Evolutionary conservation across 2,797 vertebrate species (phyloP).

Genomic region (Eulemur mongoz): DNA sequence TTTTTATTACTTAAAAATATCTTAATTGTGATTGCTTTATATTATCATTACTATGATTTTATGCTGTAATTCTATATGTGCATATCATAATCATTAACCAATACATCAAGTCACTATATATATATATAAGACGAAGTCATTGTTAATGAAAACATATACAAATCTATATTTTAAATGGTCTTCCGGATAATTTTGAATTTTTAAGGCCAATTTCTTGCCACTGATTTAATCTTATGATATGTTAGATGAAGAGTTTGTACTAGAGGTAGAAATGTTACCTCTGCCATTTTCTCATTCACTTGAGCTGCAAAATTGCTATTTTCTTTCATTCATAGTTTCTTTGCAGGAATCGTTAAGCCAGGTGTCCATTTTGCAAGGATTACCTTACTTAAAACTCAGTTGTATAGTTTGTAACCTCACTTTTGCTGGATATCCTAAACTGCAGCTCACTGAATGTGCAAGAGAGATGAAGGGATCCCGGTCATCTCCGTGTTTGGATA

Average conservation of each 20-base stretch:
- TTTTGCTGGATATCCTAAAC: constrained; percentile 3
- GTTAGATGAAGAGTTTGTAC: neutral
- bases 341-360: neutral
- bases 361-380: neutral
- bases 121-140: neutral
- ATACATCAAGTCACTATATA: neutral
- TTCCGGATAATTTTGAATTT: neutral
- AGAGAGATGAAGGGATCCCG: neutral
- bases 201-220: neutral
- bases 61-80: neutral
- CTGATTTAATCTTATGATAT: neutral
- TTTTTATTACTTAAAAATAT: neutral
- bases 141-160: neutral
- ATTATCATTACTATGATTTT: neutral
- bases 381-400: neutral
- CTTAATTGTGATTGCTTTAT: neutral
- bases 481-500: neutral
- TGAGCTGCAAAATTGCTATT: neutral
- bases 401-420: neutral
- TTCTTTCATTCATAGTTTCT: neutral
- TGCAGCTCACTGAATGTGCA: neutral
- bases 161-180: neutral
- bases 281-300: neutral
- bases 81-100: neutral
- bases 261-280: neutral